A percentile compares a stretch with the other conserved stretches of the same genome.
phyloP scores from a whole-genome alignment of 2,888 invertebrate genomes.

The Zygaena filipendulae region DNA sequence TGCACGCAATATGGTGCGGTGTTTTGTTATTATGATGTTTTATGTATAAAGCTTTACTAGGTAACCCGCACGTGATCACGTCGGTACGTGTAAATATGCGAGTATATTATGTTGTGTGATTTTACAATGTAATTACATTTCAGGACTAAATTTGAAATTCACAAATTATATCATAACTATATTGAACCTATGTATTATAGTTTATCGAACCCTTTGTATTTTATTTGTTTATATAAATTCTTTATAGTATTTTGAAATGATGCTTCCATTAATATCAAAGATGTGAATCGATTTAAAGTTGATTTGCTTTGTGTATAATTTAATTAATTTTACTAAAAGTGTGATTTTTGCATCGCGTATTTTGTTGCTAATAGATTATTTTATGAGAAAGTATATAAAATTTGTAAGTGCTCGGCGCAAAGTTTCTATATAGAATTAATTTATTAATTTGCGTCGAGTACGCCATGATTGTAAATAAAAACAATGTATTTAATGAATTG shows the following conservation, averaged over 20 bases:
- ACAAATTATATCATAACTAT: no score
- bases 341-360: constrained; percentile 65
- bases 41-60: constrained; percentile 67
- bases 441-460: constrained; percentile 49
- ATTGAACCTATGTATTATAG: no score
- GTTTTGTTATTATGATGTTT: constrained; percentile 58
- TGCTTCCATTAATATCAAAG: constrained; percentile 70
- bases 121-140: no score
- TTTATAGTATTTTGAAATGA: constrained; percentile 41
- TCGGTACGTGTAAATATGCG: constrained; percentile 53
- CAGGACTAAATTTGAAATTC: no score
- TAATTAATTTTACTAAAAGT: constrained; percentile 49
- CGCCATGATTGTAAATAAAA: constrained; percentile 45
- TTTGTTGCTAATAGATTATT: constrained; percentile 52
- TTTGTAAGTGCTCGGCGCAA: constrained; percentile 43
- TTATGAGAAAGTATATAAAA: constrained; percentile 22
- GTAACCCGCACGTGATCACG: constrained; percentile 51
- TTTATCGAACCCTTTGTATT: not conserved
- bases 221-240: not conserved
- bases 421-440: constrained; percentile 47
- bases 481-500: constrained; percentile 48
- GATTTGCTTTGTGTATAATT: constrained; percentile 55
- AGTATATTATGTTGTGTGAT: constrained; percentile 45
- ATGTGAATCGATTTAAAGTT: constrained; percentile 61
- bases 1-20: constrained; percentile 26